These are phyloP conservation scores for Gerris buenoi DNA, from an alignment of 1,140 invertebrate species.

Conservation along the genomic window DNA sequence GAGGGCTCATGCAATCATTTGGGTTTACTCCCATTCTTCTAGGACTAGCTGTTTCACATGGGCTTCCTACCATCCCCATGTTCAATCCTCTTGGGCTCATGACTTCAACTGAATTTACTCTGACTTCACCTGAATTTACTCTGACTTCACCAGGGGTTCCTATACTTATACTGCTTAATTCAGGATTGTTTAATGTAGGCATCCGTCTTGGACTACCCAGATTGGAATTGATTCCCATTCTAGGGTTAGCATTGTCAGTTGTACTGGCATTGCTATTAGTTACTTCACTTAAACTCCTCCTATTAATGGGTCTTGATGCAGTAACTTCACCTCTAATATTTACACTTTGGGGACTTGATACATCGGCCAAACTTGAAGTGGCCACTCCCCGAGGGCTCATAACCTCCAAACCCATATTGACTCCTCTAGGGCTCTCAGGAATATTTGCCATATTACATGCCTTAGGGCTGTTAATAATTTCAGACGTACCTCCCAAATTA, in stretches of 20 bases:
- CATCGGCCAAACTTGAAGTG: not conserved
- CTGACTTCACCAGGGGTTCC: too few relatives aligned
- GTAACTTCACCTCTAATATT: not conserved
- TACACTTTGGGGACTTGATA: not conserved
- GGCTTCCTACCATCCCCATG: not conserved
- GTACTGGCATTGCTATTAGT: too few relatives aligned
- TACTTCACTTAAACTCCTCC: too few relatives aligned
- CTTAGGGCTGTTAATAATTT: not conserved
- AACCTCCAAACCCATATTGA: not conserved
- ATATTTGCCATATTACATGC: not conserved
- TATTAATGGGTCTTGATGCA: not conserved
- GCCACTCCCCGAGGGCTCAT: too few relatives aligned
- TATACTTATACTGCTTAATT: not conserved
- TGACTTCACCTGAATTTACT: too few relatives aligned
- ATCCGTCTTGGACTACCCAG: too few relatives aligned
- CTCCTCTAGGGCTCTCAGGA: not conserved
- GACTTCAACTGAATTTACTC: too few relatives aligned
- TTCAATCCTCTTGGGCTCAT: not conserved
- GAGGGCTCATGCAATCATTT: not conserved
- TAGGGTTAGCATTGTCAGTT: too few relatives aligned
- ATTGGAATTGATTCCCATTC: too few relatives aligned
- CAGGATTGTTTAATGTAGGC: not conserved
- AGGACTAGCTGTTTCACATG: not conserved
- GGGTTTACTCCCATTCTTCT: not conserved
- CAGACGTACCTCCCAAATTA: too few relatives aligned